phyloP scores from a whole-genome alignment of 2,888 invertebrate genomes.

The Agrotis puta region DNA sequence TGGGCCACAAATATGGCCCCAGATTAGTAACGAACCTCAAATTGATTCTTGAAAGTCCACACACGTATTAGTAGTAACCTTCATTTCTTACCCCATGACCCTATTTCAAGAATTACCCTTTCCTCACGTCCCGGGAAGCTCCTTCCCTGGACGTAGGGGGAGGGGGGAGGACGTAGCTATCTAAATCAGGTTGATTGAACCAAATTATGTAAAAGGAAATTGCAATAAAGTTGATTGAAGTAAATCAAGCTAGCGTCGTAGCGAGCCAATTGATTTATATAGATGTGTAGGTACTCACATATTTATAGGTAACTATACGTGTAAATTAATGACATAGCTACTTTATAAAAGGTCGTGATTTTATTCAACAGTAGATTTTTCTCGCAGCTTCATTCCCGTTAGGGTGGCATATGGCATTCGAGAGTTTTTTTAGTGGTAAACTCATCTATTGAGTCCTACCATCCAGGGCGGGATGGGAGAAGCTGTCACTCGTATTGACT shows the following conservation, averaged over 20 bases:
- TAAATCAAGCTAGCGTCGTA: conserved; percentile 35
- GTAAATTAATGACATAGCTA: neutral
- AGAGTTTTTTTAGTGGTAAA: too few species aligned
- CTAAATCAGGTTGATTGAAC: conserved; percentile 57
- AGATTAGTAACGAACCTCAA: neutral
- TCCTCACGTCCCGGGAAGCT: conserved; percentile 15
- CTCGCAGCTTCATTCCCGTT: too few species aligned
- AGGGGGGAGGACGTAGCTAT: conserved; percentile 24
- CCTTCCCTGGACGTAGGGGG: neutral
- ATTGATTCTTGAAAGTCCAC: neutral
- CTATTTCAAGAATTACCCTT: conserved; percentile 33
- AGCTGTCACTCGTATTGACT: too few species aligned
- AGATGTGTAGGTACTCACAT: neutral
- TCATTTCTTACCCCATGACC: neutral
- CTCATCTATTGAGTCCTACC: too few species aligned
- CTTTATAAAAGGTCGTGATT: conserved; percentile 4
- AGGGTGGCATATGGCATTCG: too few species aligned
- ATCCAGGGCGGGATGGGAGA: too few species aligned
- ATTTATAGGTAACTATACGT: neutral
- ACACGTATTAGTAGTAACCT: neutral
- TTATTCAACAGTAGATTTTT: neutral
- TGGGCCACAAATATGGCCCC: too few species aligned
- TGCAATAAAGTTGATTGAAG: conserved; percentile 55
- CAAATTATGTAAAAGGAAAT: conserved; percentile 59
- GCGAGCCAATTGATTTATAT: conserved; percentile 44